Base-by-base conservation (phyloP, 2,797 vertebrate genomes). In the Saxicola maurus region DNA sequence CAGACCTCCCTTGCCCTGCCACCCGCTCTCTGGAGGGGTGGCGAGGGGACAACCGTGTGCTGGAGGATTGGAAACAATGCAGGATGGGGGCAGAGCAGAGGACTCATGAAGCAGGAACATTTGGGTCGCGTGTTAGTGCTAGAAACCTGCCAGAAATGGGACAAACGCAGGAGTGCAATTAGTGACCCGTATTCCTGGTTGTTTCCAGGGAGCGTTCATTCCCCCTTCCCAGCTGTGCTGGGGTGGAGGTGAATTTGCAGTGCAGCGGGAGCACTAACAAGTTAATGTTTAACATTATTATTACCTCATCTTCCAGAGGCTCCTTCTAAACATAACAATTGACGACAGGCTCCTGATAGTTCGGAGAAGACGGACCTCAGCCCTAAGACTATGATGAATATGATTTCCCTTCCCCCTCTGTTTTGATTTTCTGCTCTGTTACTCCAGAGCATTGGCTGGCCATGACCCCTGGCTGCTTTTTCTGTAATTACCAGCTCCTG, bases 251-350 rank as follows among this genome's bases (percentile, higher is more conserved):
- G 91, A 92, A 92, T 94, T 94, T 95, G 89, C 95, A 90, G 89
- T 95, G 94, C 89, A 94, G 87, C 79, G 13, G 93, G 95, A 95
- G 86, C 93, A 94, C 91, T 95, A 94, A 92, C 89, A 94, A 92
- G 94, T 95, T 96, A 96, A 96, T 96, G 93, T 95, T 96, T 96
- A 96, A 96, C 95, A 94, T 96, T 94, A 95, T 96, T 95, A 96
- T 96, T 96, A 95, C 96, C 93, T 96, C 95, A 96, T 95, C 95
- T 96, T 96, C 93, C 94, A 96, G 91, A 94, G 95, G 93, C 94
- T 95, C 93, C 92, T 94, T 95, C 95, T 95, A 95, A 96, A 95
- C 94, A 96, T 96, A 96, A 96, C 95, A 96, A 96, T 95, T 95
- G 96, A 95, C 90, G 95, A 95, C 94, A 96, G 93, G 91, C 95